phyloP scores from a whole-genome alignment of 2,888 invertebrate species.

The Sinotaia quadrata region DNA sequence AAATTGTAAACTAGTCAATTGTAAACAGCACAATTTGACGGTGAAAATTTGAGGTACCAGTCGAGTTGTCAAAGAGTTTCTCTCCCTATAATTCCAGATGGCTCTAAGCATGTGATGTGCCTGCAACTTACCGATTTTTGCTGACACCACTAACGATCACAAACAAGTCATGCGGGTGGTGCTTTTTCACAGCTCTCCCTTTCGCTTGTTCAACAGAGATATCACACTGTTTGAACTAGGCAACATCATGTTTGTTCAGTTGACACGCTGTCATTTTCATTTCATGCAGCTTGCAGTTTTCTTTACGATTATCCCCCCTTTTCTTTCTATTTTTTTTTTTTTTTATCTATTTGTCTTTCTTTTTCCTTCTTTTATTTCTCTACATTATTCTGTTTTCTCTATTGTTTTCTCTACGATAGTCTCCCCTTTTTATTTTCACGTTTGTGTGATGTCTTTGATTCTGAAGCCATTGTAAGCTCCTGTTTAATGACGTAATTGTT shows the following conservation, averaged over 20 bases:
- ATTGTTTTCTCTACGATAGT: no score
- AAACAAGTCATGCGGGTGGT: constrained; percentile 1
- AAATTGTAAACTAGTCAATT: no score
- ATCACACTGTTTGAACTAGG: not conserved
- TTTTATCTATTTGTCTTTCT: not conserved
- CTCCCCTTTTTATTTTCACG: no score
- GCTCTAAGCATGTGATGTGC: not conserved
- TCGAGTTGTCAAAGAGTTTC: no score
- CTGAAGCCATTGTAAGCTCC: no score
- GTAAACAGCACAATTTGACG: no score
- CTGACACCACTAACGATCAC: constrained; percentile 6
- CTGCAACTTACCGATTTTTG: not conserved
- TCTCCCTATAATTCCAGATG: not conserved
- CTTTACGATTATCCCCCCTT: not conserved
- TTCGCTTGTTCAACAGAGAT: not conserved
- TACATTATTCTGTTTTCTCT: not conserved
- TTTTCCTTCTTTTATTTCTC: not conserved
- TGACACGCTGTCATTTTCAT: constrained; percentile 18
- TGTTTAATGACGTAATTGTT: no score
- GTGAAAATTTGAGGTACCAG: no score
- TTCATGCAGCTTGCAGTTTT: not conserved
- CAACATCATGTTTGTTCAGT: constrained; percentile 3
- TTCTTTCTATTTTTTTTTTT: not conserved
- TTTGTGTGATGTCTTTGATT: no score
- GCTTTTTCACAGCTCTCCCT: not conserved